These are phyloP conservation scores for Girardia tigrina DNA, from an alignment of 2,888 invertebrate species.

Conservation along the genomic window DNA sequence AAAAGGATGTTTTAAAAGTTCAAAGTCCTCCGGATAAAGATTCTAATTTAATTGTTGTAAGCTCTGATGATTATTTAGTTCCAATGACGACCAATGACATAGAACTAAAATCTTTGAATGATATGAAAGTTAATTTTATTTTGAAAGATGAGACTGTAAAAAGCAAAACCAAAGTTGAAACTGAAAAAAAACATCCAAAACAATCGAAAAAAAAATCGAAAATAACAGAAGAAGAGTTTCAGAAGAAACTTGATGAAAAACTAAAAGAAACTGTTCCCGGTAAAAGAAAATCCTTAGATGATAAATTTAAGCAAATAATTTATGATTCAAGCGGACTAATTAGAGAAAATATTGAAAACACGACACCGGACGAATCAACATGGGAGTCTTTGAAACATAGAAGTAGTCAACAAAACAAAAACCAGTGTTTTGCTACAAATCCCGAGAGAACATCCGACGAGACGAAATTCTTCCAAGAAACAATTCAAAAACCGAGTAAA, in stretches of 20 bases:
- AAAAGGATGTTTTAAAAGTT: no score
- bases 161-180: no score
- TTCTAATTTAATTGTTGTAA: no score
- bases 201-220: no score
- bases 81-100: no score
- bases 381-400: background rate
- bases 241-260: background rate
- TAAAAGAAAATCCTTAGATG: background rate
- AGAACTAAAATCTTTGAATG: no score
- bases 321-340: slow-evolving; percentile 1
- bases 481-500: background rate
- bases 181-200: no score
- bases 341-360: background rate
- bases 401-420: background rate
- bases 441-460: background rate
- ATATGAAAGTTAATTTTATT: no score
- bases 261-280: background rate
- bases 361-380: background rate
- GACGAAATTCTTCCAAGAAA: background rate
- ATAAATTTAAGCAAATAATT: background rate
- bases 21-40: no score
- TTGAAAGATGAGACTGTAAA: no score
- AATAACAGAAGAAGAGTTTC: background rate
- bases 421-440: background rate
- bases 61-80: no score